These are phyloP conservation scores for Erpetoichthys calabaricus DNA, from an alignment of 2,797 vertebrate species.

Conservation along the genomic window DNA sequence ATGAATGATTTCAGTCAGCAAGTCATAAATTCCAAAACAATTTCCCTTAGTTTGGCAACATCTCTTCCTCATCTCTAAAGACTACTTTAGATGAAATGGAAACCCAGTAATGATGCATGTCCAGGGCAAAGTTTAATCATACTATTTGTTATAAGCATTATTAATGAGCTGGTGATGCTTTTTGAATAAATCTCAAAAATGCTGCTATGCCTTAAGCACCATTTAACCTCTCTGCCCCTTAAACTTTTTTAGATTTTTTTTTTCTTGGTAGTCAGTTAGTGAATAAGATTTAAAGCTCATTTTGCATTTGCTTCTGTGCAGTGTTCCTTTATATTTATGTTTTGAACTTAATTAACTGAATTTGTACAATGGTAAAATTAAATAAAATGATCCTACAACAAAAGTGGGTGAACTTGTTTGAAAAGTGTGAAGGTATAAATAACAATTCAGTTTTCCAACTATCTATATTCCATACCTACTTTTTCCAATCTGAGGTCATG, in stretches of 20 bases:
- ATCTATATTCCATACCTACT: too few relatives aligned
- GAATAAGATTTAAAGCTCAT: too few relatives aligned
- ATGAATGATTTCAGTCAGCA: background rate
- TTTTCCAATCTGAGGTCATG: too few relatives aligned
- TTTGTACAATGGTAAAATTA: too few relatives aligned
- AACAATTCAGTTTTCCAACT: too few relatives aligned
- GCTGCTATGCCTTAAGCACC: slow-evolving; percentile 16
- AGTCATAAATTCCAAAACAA: background rate
- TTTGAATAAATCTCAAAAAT: slow-evolving; percentile 14
- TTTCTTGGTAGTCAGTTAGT: too few relatives aligned
- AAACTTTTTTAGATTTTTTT: background rate
- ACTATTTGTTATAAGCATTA: slow-evolving; percentile 31
- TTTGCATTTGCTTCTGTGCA: too few relatives aligned
- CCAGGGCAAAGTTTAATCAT: slow-evolving; percentile 19
- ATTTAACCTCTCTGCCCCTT: slow-evolving; percentile 23
- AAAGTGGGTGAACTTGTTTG: too few relatives aligned
- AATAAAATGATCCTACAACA: too few relatives aligned
- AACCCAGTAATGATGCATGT: slow-evolving; percentile 13
- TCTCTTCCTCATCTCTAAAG: background rate
- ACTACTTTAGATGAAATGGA: background rate
- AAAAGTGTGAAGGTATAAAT: too few relatives aligned
- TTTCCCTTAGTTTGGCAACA: background rate
- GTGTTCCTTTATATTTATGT: too few relatives aligned
- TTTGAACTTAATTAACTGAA: too few relatives aligned
- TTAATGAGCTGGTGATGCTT: slow-evolving; percentile 25